phyloP scores from a whole-genome alignment of 2,113 vertebrate genomes.

The Oceanites oceanicus region DNA sequence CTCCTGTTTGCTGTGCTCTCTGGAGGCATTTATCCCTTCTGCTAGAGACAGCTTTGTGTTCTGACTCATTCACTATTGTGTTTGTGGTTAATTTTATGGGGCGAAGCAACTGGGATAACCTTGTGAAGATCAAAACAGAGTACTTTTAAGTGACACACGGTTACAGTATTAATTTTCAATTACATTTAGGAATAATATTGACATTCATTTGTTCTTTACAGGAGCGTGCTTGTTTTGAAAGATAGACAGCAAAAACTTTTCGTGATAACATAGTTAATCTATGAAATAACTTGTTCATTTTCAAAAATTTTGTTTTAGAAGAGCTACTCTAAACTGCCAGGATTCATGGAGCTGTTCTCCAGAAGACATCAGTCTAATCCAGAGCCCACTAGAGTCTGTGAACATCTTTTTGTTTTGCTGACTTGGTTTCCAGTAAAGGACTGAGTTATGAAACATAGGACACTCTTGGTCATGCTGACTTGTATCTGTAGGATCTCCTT shows the following conservation, averaged over 20 bases:
- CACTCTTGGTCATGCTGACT: background rate
- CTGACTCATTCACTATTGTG: slow-evolving; percentile 13
- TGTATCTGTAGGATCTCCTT: background rate
- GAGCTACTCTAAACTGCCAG: background rate
- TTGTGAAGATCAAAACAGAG: slow-evolving; percentile 20
- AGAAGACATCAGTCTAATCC: background rate
- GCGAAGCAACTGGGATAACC: background rate
- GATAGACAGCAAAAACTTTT: background rate
- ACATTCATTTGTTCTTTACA: background rate
- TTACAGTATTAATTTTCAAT: background rate
- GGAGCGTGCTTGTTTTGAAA: background rate
- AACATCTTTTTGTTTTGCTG: background rate
- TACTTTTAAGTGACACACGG: background rate
- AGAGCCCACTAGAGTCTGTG: background rate
- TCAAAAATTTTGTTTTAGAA: background rate
- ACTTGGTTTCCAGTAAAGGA: background rate
- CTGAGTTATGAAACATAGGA: background rate
- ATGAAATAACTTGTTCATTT: background rate
- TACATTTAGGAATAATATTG: background rate
- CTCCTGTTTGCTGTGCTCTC: background rate
- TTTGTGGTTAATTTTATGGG: background rate
- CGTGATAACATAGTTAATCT: background rate
- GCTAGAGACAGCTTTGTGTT: background rate
- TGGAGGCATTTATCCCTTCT: background rate
- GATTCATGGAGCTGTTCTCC: background rate